These are phyloP conservation scores for Chaenogobius annularis DNA, from an alignment of 2,113 vertebrate genomes.

Conservation along the genomic window DNA sequence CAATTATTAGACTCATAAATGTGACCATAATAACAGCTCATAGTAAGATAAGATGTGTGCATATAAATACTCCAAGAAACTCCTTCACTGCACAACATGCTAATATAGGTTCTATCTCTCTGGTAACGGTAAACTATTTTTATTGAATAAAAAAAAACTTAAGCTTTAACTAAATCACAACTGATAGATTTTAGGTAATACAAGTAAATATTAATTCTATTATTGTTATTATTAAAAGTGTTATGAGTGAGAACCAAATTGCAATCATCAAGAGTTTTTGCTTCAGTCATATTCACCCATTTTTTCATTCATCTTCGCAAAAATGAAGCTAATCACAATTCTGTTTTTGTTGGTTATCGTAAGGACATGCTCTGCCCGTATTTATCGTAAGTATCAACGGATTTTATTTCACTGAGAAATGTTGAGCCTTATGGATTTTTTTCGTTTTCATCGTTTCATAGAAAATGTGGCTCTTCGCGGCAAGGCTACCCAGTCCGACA, in stretches of 20 bases:
- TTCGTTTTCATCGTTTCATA: conserved; percentile 7
- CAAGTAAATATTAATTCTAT: too few species aligned
- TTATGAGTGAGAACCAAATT: too few species aligned
- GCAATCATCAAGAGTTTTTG: too few species aligned
- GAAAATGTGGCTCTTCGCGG: conserved; percentile 52
- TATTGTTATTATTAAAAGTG: too few species aligned
- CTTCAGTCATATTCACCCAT: not conserved
- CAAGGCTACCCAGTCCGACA: conserved; percentile 11
- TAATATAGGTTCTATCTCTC: not conserved
- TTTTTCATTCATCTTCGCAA: not conserved
- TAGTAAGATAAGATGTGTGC: conserved; percentile 3
- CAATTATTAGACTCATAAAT: too few species aligned
- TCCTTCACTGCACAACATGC: not conserved
- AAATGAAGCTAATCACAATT: conserved; percentile 11
- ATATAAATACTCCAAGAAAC: conserved; percentile 27
- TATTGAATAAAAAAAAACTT: too few species aligned
- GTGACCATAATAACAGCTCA: not conserved
- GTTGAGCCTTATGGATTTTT: too few species aligned
- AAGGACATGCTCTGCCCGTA: not conserved
- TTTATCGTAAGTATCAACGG: conserved; percentile 11
- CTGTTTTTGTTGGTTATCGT: conserved; percentile 17
- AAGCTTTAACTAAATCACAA: too few species aligned
- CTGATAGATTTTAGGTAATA: too few species aligned
- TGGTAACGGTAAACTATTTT: too few species aligned
- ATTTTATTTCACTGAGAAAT: not conserved